These are phyloP conservation scores for Castor canadensis DNA, from an alignment of 2,113 vertebrate genomes.

Conservation along the genomic window DNA sequence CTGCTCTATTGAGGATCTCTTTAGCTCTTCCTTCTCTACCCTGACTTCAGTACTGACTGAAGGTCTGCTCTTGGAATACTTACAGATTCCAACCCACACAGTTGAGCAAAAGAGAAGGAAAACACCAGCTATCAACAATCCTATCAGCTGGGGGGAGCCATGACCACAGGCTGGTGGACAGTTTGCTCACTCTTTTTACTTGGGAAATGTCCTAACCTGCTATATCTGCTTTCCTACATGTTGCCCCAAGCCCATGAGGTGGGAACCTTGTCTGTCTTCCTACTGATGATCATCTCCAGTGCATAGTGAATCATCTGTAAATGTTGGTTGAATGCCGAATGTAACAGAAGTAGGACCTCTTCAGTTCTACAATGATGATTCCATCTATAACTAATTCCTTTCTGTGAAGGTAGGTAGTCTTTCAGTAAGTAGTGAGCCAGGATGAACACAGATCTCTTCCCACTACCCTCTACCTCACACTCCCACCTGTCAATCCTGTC, in stretches of 20 bases:
- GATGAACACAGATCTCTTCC: not conserved
- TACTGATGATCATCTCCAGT: not conserved
- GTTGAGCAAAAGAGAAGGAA: not conserved
- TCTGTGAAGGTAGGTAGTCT: not conserved
- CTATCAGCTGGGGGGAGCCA: not conserved
- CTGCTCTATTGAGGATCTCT: not conserved
- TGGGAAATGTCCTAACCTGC: too few relatives aligned
- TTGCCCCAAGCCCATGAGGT: not conserved
- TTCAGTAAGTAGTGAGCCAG: not conserved
- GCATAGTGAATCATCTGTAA: not conserved
- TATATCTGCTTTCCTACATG: not conserved
- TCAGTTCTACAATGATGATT: not conserved
- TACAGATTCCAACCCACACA: not conserved
- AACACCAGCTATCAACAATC: not conserved
- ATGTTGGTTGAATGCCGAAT: not conserved
- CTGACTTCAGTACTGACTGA: not conserved
- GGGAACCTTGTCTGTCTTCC: not conserved
- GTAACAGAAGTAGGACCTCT: not conserved
- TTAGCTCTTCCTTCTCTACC: not conserved
- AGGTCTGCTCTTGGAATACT: slow-evolving; percentile 23
- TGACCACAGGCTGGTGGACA: not conserved
- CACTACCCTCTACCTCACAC: fast-evolving
- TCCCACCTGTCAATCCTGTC: not conserved
- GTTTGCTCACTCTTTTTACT: not conserved
- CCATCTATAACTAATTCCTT: not conserved